A percentile compares a stretch with the other conserved stretches of the same genome.
These are phyloP conservation scores for Drosophila formosana DNA, from an alignment of 2,888 invertebrate species.

Conservation along the genomic window DNA sequence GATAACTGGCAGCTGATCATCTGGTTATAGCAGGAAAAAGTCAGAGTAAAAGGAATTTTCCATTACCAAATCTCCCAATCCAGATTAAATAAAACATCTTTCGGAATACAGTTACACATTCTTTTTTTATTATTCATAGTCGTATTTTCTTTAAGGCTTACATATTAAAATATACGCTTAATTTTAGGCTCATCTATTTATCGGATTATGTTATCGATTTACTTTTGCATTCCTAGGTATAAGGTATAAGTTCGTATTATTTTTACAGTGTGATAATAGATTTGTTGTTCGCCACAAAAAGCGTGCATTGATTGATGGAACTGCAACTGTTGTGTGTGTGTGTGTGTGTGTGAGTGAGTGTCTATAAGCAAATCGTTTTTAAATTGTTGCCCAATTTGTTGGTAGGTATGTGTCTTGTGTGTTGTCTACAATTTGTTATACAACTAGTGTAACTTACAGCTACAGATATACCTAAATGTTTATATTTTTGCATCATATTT, in stretches of 20 bases:
- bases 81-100: not conserved
- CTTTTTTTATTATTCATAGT: constrained; percentile 74
- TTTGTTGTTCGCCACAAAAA: constrained; percentile 47
- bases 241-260: constrained; percentile 54
- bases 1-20: not conserved
- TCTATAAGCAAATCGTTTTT: constrained; percentile 40
- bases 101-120: constrained; percentile 62
- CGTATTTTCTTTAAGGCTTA: constrained; percentile 81
- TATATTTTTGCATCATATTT: constrained; percentile 12
- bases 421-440: constrained; percentile 49
- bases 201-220: constrained; percentile 69
- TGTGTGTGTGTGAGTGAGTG: too few species aligned
- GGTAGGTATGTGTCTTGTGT: constrained; percentile 22
- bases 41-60: too few species aligned
- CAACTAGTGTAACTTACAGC: constrained; percentile 57
- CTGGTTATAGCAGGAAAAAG: not conserved
- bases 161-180: constrained; percentile 80
- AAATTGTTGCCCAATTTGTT: constrained; percentile 36
- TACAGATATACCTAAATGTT: constrained; percentile 34
- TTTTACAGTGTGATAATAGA: constrained; percentile 59
- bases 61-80: not conserved
- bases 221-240: constrained; percentile 52
- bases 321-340: constrained; percentile 40
- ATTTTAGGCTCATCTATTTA: constrained; percentile 72
- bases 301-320: constrained; percentile 65